These are phyloP conservation scores for Acanthaster planci DNA, from an alignment of 35 echinoderm and acorn worm species.

Conservation along the genomic window DNA sequence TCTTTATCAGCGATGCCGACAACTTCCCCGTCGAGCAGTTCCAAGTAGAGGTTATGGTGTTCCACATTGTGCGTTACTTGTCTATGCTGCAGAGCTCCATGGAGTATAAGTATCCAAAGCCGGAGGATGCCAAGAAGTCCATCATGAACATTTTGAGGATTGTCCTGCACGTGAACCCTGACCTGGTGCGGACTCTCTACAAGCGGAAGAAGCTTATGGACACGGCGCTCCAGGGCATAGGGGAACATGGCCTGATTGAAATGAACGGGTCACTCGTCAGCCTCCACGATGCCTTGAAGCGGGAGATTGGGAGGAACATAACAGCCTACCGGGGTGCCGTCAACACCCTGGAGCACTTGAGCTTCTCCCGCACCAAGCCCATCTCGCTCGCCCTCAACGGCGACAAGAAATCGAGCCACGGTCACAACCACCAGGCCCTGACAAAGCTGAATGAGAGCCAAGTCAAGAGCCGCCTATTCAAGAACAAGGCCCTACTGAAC, in stretches of 20 bases:
- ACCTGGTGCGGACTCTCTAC: constrained; percentile 73
- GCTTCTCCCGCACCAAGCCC: constrained; percentile 68
- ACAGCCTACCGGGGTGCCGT: constrained; percentile 69
- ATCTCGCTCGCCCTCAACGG: constrained; percentile 58
- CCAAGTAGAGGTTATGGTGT: constrained; percentile 71
- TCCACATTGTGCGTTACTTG: constrained; percentile 84
- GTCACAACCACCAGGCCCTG: constrained; percentile 75
- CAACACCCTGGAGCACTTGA: constrained; percentile 73
- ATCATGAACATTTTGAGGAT: constrained; percentile 74
- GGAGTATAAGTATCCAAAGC: not conserved
- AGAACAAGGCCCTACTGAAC: constrained; percentile 94
- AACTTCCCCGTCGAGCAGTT: constrained; percentile 76
- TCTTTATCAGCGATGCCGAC: constrained; percentile 75
- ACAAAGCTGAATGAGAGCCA: constrained; percentile 77
- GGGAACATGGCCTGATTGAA: constrained; percentile 78
- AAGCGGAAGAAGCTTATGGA: constrained; percentile 85
- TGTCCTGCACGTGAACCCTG: constrained; percentile 76
- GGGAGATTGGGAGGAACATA: constrained; percentile 75
- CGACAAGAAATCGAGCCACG: constrained; percentile 43
- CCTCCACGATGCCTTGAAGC: constrained; percentile 85
- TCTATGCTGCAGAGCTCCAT: constrained; percentile 39
- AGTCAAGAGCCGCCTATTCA: constrained; percentile 82
- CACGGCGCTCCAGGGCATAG: constrained; percentile 76
- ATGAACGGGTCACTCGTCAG: constrained; percentile 74
- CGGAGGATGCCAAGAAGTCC: constrained; percentile 48